A percentile compares a stretch with the other conserved stretches of the same genome.
These are phyloP conservation scores for Agonum fuliginosum DNA, from an alignment of 2,888 invertebrate genomes.

Conservation along the genomic window DNA sequence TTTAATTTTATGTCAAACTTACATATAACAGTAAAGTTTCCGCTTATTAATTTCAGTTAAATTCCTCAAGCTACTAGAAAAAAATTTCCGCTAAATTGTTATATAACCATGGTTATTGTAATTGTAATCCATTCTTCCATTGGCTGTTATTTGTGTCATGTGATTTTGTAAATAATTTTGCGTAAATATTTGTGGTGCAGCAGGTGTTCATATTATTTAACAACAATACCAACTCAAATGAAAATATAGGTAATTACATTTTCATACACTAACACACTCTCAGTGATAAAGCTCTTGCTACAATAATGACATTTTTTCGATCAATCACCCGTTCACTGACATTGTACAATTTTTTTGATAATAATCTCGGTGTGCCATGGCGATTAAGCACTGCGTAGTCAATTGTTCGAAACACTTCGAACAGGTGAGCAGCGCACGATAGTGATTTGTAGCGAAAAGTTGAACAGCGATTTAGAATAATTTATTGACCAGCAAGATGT, in stretches of 20 bases:
- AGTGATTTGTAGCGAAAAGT: not conserved
- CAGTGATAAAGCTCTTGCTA: not conserved
- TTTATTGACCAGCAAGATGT: not conserved
- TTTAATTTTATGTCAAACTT: too few relatives aligned
- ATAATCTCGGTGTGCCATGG: conserved; percentile 7
- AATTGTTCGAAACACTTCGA: conserved; percentile 30
- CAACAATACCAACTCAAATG: conserved; percentile 11
- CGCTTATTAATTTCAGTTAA: too few relatives aligned
- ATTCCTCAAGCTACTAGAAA: too few relatives aligned
- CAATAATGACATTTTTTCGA: conserved; percentile 38
- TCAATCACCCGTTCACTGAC: conserved; percentile 38
- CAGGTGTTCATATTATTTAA: conserved; percentile 32
- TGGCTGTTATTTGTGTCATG: too few relatives aligned
- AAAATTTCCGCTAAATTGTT: too few relatives aligned
- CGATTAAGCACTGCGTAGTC: conserved; percentile 23
- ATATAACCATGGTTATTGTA: too few relatives aligned
- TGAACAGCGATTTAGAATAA: not conserved
- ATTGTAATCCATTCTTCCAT: too few relatives aligned
- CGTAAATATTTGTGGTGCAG: not conserved
- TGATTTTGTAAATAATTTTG: not conserved
- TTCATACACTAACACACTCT: not conserved
- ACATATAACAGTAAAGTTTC: too few relatives aligned
- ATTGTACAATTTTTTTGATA: conserved; percentile 29
- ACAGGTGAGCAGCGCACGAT: conserved; percentile 16
- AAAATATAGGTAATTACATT: conserved; percentile 9